Conservation (phyloP, 2,113 vertebrate genomes). For the Colaptes auratus region DNA sequence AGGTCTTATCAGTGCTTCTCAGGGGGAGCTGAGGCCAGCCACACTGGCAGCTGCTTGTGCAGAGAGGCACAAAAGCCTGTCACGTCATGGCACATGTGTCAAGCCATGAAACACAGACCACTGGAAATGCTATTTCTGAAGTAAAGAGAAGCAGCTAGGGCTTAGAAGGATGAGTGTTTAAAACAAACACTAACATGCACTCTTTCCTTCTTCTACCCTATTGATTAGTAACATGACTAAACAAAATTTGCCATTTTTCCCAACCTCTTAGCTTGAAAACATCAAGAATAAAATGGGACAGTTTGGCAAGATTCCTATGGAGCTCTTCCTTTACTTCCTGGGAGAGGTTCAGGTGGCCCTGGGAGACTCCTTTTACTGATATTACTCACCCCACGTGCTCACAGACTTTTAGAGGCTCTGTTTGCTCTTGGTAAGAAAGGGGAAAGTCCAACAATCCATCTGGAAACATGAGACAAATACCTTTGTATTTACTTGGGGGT, state of each 20-base stretch:
- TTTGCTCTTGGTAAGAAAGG: neutral
- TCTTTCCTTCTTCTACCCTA: neutral
- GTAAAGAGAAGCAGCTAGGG: neutral
- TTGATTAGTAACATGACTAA: neutral
- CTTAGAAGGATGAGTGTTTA: neutral
- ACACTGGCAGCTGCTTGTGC: neutral
- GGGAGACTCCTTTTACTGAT: neutral
- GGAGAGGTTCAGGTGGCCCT: neutral
- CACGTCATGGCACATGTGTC: rapidly evolving
- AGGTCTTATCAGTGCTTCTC: neutral
- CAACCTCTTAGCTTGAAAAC: neutral
- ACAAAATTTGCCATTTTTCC: neutral
- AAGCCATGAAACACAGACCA: neutral
- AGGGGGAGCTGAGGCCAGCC: neutral
- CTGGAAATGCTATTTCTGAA: neutral
- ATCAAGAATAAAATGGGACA: neutral
- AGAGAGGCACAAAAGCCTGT: neutral
- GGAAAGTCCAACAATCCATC: conserved; percentile 18
- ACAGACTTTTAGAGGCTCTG: neutral
- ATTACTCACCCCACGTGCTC: neutral
- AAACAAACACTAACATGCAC: neutral
- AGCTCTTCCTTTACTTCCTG: neutral
- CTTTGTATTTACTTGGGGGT: neutral
- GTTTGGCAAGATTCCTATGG: neutral
- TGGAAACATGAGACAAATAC: neutral